Percentiles rank a stretch among this genome's conserved stretches.
phyloP scores from a whole-genome alignment of 2,888 invertebrate species.

The Gryllus longicercus region DNA sequence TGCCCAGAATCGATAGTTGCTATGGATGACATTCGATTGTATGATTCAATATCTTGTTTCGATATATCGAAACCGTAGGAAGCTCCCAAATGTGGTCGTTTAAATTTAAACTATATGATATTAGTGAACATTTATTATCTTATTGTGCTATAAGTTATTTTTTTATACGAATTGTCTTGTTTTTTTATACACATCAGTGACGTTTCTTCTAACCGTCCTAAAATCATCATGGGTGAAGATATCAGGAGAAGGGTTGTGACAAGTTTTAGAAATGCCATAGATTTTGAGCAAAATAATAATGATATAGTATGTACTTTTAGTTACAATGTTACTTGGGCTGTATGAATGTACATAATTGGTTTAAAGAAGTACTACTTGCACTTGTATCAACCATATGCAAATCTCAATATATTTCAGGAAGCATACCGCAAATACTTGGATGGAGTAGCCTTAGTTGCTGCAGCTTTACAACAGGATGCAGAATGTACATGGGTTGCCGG shows the following conservation, averaged over 20 bases:
- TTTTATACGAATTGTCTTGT: no score
- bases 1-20: not conserved
- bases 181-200: no score
- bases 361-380: no score
- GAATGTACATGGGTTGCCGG: constrained; percentile 24
- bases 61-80: not conserved
- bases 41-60: not conserved
- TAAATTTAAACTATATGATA: no score
- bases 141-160: no score
- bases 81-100: no score
- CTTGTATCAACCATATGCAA: no score
- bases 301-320: constrained; percentile 18
- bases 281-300: constrained; percentile 23
- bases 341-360: not conserved
- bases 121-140: no score
- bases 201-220: no score
- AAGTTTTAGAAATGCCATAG: constrained; percentile 26
- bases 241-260: constrained; percentile 21
- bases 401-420: constrained; percentile 21
- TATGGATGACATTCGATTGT: no score
- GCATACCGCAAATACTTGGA: constrained; percentile 31
- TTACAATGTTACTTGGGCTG: not conserved
- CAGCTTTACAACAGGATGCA: constrained; percentile 30
- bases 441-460: constrained; percentile 29
- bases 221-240: constrained; percentile 4